Base-by-base conservation (phyloP, 2,888 invertebrate species). In the Liopterus haemorrhoidalis region DNA sequence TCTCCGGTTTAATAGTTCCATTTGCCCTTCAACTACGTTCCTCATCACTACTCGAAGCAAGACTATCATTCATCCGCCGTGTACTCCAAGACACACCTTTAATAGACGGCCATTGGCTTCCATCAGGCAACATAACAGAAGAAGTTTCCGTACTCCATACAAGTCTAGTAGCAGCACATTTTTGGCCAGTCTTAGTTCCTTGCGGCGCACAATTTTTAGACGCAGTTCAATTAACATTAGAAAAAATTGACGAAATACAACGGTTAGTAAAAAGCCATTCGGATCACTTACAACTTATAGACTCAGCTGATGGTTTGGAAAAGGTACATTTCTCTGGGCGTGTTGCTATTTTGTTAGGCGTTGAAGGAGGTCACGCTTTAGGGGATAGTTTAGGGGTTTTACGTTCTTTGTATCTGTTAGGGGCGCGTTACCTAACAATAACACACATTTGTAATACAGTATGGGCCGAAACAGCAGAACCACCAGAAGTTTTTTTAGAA, bases 391-490 rank as follows among this genome's bases (percentile, higher is more conserved):
- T 82, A 56, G 79, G 77, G 2, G 78, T 78, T 2, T 67, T 82
- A 4, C 67, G 82, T 11, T 79, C 79, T 58, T 78, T 80, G 59
- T 79, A 81, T 61, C 68, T 76, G 38, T 65, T 82, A 4, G 82
- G 82, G 5, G 78, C 78, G 11, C 70, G 82, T 20, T 75, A 81
- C 57, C 73, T 82, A 62, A 81, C 81, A 1, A 63, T 82, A 8
- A 81, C 81, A 1, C 79, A 81, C 57, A 78, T 76, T 57, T 82
- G 81, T 61, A 77, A 78, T 40, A 81, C 80, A 1, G 80, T 81
- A 1, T 82, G 82, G 82, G 69, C 68, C 1, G 63, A 65, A 5
- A 65, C 68, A 8, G 47, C 54, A 3, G 45, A 45, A 33, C 32
- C 46, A 2, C 37, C 41, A 1, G 36, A 39, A 15, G 33, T 39